Evolutionary conservation across 2,888 invertebrate species (phyloP), one percentile per base, ranked within the genome.

Genomic region (Sicus ferrugineus): DNA sequence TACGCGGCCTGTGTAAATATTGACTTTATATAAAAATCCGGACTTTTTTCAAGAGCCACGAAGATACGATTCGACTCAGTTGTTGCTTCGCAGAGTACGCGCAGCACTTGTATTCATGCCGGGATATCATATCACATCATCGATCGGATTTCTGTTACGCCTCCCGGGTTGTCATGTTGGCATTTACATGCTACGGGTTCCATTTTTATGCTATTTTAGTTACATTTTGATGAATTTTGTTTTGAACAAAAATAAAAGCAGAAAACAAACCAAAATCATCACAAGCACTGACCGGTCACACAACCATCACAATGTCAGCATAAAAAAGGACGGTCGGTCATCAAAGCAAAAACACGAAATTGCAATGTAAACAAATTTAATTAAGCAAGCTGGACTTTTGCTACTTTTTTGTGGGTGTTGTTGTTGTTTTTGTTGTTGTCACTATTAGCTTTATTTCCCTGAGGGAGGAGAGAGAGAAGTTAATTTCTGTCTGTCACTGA

Each of bases 361-460:
- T 54, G n/a, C 30, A 67, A 59, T 48, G 67, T 30, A 58, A 67
- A 58, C 59, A 58, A 67, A 67, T 67, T 67, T 67, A 67, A 67
- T 67, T 67, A 58, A 67, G 58, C 58, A 42, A 9, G 42, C 3
- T 52, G 9, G 19, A 11, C 52, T 21, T 19, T 23, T 11, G 9
- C 21, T 21, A 4, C 52, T n/a, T 21, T 23, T 19, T 23, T 52
- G 9, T 3, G 3, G 9, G 9, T 23, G 19, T 23, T 3, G 26
- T 11, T 28, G 26, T 62, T 62, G 26, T 46, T 62, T 26, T 14
- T 3, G 48, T 7, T 48, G 23, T 26, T 23, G 38, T 26, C 26
- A 48, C 62, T 48, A 62, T 62, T 62, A 62, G 48, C 28, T 26
- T 26, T 26, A 62, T 62, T 62, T 62, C 62, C 62, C 62, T n/a